These are phyloP conservation scores for Euplagia quadripunctaria DNA, from an alignment of 2,888 invertebrate species.

Conservation along the genomic window DNA sequence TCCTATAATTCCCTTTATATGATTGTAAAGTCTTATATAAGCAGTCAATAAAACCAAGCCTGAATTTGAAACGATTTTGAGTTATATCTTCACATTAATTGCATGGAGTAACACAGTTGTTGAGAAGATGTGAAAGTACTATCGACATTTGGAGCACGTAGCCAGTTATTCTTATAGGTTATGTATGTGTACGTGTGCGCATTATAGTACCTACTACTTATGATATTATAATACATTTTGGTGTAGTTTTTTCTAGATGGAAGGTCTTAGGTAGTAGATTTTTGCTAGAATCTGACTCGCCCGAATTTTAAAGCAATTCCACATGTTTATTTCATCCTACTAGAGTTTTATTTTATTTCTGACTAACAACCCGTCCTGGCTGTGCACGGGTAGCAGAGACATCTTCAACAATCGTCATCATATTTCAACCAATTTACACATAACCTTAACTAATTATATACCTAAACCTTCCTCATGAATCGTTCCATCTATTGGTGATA, in stretches of 20 bases:
- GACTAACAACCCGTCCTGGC: no score
- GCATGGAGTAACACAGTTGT: neutral
- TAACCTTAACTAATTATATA: no score
- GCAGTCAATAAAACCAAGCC: constrained; percentile 16
- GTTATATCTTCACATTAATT: constrained; percentile 11
- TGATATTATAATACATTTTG: constrained; percentile 3
- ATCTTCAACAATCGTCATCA: no score
- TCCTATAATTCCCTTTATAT: constrained; percentile 4
- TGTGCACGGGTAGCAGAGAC: no score
- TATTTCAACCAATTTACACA: no score
- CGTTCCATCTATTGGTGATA: no score
- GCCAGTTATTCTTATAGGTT: constrained; percentile 1
- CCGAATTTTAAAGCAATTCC: neutral
- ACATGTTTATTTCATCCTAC: no score
- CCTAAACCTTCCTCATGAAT: no score
- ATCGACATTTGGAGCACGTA: constrained; percentile 8
- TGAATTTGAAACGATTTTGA: constrained; percentile 16
- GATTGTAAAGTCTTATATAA: constrained; percentile 7
- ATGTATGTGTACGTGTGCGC: neutral
- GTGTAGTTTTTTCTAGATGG: neutral
- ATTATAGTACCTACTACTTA: constrained; percentile 2
- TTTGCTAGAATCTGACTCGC: neutral
- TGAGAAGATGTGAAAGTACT: neutral
- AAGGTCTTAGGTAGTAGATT: no score
- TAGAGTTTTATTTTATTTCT: no score